Evolutionary conservation across 2,888 invertebrate genomes (phyloP).

Genomic region (Acronicta alni): DNA sequence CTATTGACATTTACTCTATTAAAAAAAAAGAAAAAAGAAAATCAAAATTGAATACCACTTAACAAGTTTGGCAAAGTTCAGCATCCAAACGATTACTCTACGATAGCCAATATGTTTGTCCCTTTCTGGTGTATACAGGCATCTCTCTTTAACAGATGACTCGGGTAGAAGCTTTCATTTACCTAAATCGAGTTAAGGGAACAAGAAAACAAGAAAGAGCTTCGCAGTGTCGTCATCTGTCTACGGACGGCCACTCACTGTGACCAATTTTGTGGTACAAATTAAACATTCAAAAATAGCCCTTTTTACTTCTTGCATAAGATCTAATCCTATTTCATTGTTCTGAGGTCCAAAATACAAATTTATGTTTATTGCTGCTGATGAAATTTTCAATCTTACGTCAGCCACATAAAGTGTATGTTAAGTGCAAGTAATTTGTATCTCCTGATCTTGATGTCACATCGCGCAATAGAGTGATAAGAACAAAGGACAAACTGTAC

Average conservation of each 20-base stretch:
- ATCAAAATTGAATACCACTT: slow-evolving; percentile 44
- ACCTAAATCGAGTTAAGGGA: slow-evolving; percentile 80
- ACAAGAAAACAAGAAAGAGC: slow-evolving; percentile 81
- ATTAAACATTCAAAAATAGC: slow-evolving; percentile 47
- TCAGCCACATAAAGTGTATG: slow-evolving; percentile 31
- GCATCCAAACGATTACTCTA: slow-evolving; percentile 61
- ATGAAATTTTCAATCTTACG: slow-evolving; percentile 42
- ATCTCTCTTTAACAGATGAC: slow-evolving; percentile 64
- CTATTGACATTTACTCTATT: slow-evolving; percentile 5
- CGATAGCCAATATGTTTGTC: slow-evolving; percentile 32
- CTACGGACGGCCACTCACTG: slow-evolving; percentile 73
- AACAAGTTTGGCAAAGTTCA: slow-evolving; percentile 55
- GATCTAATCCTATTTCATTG: slow-evolving; percentile 33
- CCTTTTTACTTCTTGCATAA: slow-evolving; percentile 50
- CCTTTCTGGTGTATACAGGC: slow-evolving; percentile 14
- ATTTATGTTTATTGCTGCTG: slow-evolving; percentile 19
- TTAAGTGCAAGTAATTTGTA: slow-evolving; percentile 43
- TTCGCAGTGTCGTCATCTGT: slow-evolving; percentile 79
- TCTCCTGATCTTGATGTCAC: slow-evolving; percentile 67
- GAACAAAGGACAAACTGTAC: slow-evolving; percentile 75
- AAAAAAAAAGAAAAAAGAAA: slow-evolving; percentile 26
- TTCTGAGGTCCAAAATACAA: slow-evolving; percentile 29
- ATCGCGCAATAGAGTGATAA: slow-evolving; percentile 72
- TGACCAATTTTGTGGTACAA: slow-evolving; percentile 53
- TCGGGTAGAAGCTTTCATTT: slow-evolving; percentile 73